phyloP scores from a whole-genome alignment of 2,113 vertebrate species.

The Machaerirhynchus nigripectus region DNA sequence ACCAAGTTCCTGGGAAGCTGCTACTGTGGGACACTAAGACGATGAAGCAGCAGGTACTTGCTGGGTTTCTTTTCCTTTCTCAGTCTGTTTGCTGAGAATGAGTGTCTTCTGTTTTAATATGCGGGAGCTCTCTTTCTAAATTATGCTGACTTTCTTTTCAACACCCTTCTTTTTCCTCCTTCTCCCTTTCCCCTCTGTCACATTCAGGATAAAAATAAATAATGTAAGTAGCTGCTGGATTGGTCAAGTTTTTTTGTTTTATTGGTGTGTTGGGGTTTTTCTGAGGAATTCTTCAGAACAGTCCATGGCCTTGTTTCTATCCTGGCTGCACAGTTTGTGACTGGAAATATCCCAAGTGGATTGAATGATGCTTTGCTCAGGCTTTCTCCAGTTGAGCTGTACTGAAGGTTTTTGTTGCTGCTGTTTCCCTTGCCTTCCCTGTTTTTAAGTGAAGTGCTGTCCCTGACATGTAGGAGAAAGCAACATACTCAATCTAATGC shows the following conservation, averaged over 20 bases:
- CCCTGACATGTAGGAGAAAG: not conserved
- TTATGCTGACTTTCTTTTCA: not conserved
- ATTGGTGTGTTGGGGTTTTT: not conserved
- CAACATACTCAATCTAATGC: not conserved
- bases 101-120: not conserved
- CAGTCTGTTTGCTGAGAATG: not conserved
- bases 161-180: not conserved
- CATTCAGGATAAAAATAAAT: not conserved
- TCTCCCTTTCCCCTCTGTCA: not conserved
- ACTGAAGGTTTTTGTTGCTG: not conserved
- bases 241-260: not conserved
- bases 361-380: not conserved
- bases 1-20: constrained; percentile 85
- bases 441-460: not conserved
- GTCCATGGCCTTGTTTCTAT: not conserved
- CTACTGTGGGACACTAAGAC: constrained; percentile 97
- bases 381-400: not conserved
- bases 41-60: constrained; percentile 92
- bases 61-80: not conserved
- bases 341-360: not conserved
- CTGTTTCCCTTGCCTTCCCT: not conserved
- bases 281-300: not conserved
- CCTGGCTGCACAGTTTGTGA: not conserved
- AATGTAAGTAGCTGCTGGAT: not conserved
- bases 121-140: not conserved